Conservation (phyloP, 2,113 vertebrate genomes). For the Pundamilia nyererei region DNA sequence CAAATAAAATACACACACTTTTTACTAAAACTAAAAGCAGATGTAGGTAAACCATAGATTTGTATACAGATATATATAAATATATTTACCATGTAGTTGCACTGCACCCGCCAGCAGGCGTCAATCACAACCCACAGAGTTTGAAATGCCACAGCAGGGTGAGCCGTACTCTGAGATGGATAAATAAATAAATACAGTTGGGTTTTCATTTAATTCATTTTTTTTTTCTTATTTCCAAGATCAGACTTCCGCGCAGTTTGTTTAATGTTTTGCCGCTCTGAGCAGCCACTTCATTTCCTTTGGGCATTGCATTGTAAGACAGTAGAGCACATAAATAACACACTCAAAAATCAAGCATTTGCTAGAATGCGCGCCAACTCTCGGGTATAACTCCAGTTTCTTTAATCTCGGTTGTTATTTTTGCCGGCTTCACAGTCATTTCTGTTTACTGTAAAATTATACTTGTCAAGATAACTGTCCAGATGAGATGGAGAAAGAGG, state of each 20-base stretch:
- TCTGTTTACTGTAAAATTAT: neutral
- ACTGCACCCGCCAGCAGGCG: neutral
- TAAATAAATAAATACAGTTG: neutral
- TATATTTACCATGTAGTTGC: neutral
- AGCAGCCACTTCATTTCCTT: neutral
- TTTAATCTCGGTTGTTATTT: neutral
- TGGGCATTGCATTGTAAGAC: neutral
- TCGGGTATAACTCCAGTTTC: neutral
- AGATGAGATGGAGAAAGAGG: neutral
- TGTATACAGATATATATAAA: neutral
- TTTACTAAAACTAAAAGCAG: neutral
- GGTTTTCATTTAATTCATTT: neutral
- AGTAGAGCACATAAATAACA: neutral
- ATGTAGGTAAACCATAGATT: neutral
- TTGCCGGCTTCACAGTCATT: neutral
- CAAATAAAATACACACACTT: neutral
- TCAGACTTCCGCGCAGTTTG: neutral
- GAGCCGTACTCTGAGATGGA: neutral
- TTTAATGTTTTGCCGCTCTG: neutral
- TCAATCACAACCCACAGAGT: neutral
- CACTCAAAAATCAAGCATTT: neutral
- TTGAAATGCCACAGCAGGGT: neutral
- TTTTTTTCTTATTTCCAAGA: neutral
- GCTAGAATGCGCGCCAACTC: neutral
- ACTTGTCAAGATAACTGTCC: neutral